Conservation (phyloP, 2,113 vertebrate genomes). For the Onychorhynchus coronatus region DNA sequence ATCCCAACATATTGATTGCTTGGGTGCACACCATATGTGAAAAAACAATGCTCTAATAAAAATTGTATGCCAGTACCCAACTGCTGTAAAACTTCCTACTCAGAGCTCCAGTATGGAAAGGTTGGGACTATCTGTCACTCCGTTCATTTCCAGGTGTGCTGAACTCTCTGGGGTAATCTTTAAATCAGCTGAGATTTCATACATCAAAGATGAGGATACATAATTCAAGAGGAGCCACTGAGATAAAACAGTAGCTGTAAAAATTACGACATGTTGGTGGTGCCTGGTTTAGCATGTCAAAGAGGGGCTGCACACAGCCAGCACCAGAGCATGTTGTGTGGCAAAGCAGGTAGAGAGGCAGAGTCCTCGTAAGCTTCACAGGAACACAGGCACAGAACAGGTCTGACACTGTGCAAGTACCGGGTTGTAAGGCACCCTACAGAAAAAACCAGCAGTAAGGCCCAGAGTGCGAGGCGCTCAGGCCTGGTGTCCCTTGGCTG, state of each 20-base stretch:
- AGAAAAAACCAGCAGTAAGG: not conserved
- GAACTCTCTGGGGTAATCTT: slow-evolving; percentile 49
- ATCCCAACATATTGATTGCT: not conserved
- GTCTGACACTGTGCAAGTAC: not conserved
- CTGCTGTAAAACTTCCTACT: not conserved
- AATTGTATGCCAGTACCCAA: not conserved
- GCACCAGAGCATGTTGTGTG: not conserved
- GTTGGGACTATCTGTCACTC: not conserved
- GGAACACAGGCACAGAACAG: not conserved
- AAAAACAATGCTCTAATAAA: not conserved
- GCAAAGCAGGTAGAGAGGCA: not conserved
- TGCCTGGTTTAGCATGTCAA: slow-evolving; percentile 40
- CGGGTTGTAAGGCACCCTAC: not conserved
- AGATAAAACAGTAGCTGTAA: slow-evolving; percentile 49
- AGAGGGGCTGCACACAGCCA: fast-evolving
- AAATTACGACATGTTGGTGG: not conserved
- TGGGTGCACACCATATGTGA: not conserved
- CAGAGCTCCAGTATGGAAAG: not conserved
- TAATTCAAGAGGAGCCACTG: slow-evolving; percentile 49
- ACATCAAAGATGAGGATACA: slow-evolving; percentile 61
- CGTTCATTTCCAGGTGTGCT: slow-evolving; percentile 38
- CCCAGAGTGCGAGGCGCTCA: fast-evolving
- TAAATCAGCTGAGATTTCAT: slow-evolving; percentile 65
- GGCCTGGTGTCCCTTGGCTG: not conserved
- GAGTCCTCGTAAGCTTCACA: not conserved